A percentile compares a stretch with the other conserved stretches of the same genome.
Conservation (phyloP, 2,113 vertebrate species). For the Varanus komodoensis region DNA sequence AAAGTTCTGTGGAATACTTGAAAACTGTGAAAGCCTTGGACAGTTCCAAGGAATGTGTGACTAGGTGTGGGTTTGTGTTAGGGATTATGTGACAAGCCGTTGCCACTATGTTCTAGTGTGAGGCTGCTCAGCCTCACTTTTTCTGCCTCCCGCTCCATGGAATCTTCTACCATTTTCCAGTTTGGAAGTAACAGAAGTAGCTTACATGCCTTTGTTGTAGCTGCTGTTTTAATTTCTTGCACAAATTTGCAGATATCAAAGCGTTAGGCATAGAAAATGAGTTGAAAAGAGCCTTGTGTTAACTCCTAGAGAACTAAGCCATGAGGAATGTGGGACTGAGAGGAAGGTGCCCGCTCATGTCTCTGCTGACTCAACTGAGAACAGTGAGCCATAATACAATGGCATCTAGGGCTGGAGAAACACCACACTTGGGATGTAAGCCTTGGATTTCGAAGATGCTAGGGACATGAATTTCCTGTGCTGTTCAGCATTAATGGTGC, state of each 20-base stretch:
- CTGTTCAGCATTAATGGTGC: conserved; percentile 5
- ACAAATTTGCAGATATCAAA: background rate
- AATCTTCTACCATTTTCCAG: background rate
- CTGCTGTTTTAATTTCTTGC: background rate
- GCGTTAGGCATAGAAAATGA: background rate
- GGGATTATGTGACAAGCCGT: background rate
- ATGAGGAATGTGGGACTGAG: background rate
- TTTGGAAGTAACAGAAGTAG: background rate
- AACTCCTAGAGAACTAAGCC: background rate
- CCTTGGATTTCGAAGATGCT: background rate
- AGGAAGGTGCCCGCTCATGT: background rate
- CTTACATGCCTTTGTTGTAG: background rate
- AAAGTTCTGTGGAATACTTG: too few species aligned
- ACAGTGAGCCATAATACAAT: background rate
- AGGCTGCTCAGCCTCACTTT: background rate
- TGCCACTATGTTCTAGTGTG: background rate
- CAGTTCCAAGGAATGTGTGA: background rate
- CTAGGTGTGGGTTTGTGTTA: too few species aligned
- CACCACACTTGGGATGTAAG: background rate
- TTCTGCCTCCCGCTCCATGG: background rate
- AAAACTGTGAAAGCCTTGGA: background rate
- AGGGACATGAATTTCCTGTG: background rate
- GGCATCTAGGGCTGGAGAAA: background rate
- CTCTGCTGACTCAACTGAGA: background rate
- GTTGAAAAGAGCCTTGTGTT: background rate